A percentile compares a stretch with the other conserved stretches of the same genome.
These are phyloP conservation scores for Talpa occidentalis DNA, from an alignment of 2,113 vertebrate genomes.

Conservation along the genomic window DNA sequence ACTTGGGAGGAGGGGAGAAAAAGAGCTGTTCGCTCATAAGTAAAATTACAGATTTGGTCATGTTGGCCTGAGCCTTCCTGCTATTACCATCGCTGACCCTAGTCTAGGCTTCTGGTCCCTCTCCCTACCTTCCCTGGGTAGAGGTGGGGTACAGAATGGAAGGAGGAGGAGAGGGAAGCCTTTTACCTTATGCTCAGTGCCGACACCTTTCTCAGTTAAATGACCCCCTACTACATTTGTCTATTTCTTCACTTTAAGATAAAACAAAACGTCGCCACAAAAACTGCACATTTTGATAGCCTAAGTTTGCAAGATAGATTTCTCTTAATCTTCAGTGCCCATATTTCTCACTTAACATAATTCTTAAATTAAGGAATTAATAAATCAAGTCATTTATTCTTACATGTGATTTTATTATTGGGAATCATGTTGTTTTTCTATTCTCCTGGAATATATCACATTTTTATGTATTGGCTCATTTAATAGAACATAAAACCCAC, in stretches of 20 bases:
- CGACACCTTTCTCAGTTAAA: not conserved
- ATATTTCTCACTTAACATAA: not conserved
- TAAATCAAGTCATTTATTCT: not conserved
- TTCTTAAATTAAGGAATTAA: constrained; percentile 24
- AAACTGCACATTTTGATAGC: not conserved
- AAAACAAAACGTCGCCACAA: not conserved
- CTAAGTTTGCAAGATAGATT: not conserved
- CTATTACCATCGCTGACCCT: not conserved
- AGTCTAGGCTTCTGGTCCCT: not conserved
- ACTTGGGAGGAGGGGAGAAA: not conserved
- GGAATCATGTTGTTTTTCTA: not conserved
- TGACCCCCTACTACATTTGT: not conserved
- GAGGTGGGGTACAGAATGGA: fast-evolving
- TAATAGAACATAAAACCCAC: constrained; percentile 4
- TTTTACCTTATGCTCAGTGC: not conserved
- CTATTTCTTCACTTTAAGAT: not conserved
- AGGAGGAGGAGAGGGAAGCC: fast-evolving
- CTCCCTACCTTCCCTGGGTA: not conserved
- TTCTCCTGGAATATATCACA: not conserved
- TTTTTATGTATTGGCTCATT: not conserved
- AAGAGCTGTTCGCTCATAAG: not conserved
- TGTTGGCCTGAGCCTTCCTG: not conserved
- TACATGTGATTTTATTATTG: constrained; percentile 1
- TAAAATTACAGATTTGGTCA: not conserved
- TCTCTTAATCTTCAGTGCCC: not conserved